Base-by-base conservation (phyloP, 2,797 vertebrate species). In the Acanthurus leucopareius region DNA sequence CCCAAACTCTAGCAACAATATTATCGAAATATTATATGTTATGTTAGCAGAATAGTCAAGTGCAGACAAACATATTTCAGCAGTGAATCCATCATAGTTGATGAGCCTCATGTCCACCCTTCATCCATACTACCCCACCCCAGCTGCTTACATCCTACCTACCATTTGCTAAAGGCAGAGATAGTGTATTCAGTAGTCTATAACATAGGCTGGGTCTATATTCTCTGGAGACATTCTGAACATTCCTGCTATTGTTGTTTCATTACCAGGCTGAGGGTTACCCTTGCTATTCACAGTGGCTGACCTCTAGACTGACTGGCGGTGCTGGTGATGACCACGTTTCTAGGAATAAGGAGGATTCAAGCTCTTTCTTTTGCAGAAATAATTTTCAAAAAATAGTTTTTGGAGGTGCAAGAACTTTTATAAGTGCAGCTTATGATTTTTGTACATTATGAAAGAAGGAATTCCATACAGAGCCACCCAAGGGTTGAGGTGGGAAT, bases 161-260 rank as follows among this genome's bases (percentile, higher is more conserved):
- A 44, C 16, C 35, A 68, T 77, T 75, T 72, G 67, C 85, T 57
- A 52, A 83, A 83, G 51, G 65, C 78, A 75, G 51, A 86, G 65
- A 81, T 54, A 72, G 73, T 67, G 48, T 45, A 56, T 76, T 75
- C 59, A 79, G 77, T 69, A 74, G 82, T 85, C 77, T 89, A 83
- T 83, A 82, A 73, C 66, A 58, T 44, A 69, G 76, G 19, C 77
- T 63, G 22, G 62, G 63, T 75, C 77, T 58, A 58, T 68, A 64
- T 75, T 84, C 86, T 89, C 84, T 72, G 32, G 83, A 83, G 88
- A 89, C 90, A 90, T 92, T 93, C 85, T 88, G 84, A 75, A 88
- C 89, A 95, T 95, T 95, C 93, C 82, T 86, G 65, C 92, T 88
- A 91, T 95, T 94, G 93, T 95, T 91, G 76, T 88, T 93, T 92